A percentile compares a stretch with the other conserved stretches of the same genome.
Conservation (phyloP, 2,113 vertebrate genomes). For the Sciurus niger region DNA sequence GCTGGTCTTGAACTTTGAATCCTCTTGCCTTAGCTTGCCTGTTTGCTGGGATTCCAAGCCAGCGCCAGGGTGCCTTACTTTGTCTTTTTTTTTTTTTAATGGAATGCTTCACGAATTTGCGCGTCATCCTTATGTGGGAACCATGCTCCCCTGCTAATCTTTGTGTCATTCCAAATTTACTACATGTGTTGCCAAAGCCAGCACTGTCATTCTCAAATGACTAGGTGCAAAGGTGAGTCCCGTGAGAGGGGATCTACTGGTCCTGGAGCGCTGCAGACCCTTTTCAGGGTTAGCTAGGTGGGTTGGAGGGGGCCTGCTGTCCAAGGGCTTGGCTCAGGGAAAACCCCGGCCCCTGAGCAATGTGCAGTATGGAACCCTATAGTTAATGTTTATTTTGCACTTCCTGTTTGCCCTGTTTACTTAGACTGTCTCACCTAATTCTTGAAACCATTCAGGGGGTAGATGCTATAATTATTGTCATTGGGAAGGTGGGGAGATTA, state of each 20-base stretch:
- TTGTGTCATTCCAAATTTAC: too few species aligned
- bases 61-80: neutral
- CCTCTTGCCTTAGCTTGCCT: neutral
- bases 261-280: neutral
- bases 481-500: neutral
- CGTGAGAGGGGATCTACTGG: neutral
- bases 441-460: neutral
- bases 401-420: neutral
- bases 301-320: neutral
- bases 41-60: neutral
- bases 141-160: too few species aligned
- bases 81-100: too few species aligned
- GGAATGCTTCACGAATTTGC: too few species aligned
- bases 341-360: neutral
- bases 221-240: neutral
- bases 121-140: too few species aligned
- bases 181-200: too few species aligned
- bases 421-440: neutral
- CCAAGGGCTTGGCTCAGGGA: neutral
- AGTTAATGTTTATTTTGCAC: conserved; percentile 37
- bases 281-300: neutral
- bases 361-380: neutral
- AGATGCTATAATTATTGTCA: neutral
- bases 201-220: neutral
- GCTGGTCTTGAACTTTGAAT: neutral